Base-by-base conservation (phyloP, 2,797 vertebrate genomes). In the Babyrousa celebensis region DNA sequence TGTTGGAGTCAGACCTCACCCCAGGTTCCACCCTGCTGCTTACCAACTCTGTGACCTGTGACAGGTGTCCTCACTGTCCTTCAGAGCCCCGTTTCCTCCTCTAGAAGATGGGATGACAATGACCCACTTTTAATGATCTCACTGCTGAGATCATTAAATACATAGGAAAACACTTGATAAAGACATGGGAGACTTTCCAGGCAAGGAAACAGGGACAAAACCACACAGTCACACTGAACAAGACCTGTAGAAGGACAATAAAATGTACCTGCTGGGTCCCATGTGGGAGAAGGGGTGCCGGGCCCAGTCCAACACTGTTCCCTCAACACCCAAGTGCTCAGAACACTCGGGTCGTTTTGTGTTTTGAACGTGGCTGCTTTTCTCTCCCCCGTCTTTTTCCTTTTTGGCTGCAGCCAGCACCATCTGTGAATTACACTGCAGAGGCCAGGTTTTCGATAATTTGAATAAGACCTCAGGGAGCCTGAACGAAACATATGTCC, bases 401-500 rank as follows among this genome's bases (percentile, higher is more conserved):
- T 43, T 96, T 85, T 90, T 96, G 95, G 97, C 97, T 95, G 20
- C 14, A 92, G 82, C 85, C 10, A 6, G 72, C 54, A 52, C 96
- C 97, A 97, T 97, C 97, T 97, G 97, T 88, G 95, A 97, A 70
- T 85, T 36, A 48, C 85, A 58, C 68, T 9, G 74, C 36, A 23
- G 72, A 96, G 95, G 85, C 96, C 97, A 96, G 96, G 85, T 89
- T 98, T 88, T 88, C 3, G 9, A 78, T 96, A 80, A 97, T 97
- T 65, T 95, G 89, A 97, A 83, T 91, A 86, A 97, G 96, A 96
- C 96, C 96, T 94, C 78, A 43, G 96, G 94, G 89, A 97, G 93
- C 85, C 97, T 93, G 74, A 89, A 93, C 94, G 62, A 71, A 97
- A 92, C 96, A 96, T 97, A 97, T 98, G 96, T 91, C 96, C 89